Evolutionary conservation across 2,797 vertebrate genomes (phyloP), one percentile per base, ranked within the genome.

Genomic region (Hippoglossus hippoglossus): DNA sequence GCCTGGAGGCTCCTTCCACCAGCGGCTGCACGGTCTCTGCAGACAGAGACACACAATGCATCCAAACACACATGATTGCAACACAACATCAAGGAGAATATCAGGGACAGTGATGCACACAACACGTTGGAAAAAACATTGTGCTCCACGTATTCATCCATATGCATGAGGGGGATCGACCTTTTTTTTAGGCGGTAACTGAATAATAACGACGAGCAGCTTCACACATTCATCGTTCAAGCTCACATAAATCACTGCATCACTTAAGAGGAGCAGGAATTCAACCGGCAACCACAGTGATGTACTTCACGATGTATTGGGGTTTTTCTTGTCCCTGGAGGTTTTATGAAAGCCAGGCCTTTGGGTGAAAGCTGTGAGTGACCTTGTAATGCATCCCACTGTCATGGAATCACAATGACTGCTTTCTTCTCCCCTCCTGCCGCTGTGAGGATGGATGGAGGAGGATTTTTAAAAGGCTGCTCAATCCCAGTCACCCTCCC

Each of bases 371-470:
- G 22, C 72, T 57, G 47, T 16, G 34, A 60, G 59, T 87, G 82
- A 91, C 87, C 84, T 91, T 90, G 81, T 58, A 2, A 77, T 73
- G 67, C 68, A 76, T 79, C 71, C 25, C 47, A 19, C 72, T 75
- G 63, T 80, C 65, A 64, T 47, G 72, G 66, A 79, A 75, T 78
- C 73, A 59, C 64, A 79, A 31, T 22, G 34, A 52, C 31, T 49
- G 62, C 47, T 68, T 67, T 61, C 18, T 57, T 59, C 61, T 47
- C 16, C 51, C 69, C 28, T 47, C 52, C 19, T 59, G 65, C n/a
- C n/a, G n/a, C 54, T 39, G 28, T 53, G 47, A 12, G 7, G 39
- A 28, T 4, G 2, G 28, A 62, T 55, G 41, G 13, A 0, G 69
- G 4, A 39, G 53, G 60, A 11, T 74, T 53, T 16, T 41, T 21